Conservation (phyloP, 2,113 vertebrate species). For the Chamaetylas fuelleborni region DNA sequence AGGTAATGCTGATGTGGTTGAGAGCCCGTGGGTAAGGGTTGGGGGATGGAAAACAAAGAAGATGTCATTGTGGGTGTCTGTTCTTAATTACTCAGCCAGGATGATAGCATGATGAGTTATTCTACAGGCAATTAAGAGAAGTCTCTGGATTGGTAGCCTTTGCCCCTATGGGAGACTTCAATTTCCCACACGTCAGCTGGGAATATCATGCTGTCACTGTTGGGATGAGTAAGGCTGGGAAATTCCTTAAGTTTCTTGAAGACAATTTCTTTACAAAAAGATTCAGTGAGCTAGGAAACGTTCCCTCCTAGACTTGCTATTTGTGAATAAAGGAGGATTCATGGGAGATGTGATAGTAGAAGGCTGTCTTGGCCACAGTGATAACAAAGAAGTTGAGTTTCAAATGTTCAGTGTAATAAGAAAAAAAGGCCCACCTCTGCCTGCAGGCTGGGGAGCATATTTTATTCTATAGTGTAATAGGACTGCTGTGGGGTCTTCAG, state of each 20-base stretch:
- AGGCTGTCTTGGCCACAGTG: neutral
- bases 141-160: neutral
- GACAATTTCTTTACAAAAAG: neutral
- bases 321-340: neutral
- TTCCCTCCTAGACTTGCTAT: neutral
- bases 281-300: neutral
- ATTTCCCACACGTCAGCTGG: neutral
- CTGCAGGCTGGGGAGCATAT: neutral
- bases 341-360: neutral
- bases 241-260: neutral
- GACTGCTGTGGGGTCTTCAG: neutral
- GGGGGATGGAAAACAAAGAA: neutral
- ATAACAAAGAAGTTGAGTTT: neutral
- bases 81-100: neutral
- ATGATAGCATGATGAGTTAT: neutral
- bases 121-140: neutral
- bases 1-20: neutral
- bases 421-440: neutral
- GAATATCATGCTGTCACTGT: neutral
- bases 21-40: neutral
- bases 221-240: neutral
- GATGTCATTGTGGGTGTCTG: neutral
- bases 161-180: neutral
- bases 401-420: neutral
- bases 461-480: neutral